Conservation (phyloP, 2,888 invertebrate species). For the Pseudococcus jackbeardsleyi region DNA sequence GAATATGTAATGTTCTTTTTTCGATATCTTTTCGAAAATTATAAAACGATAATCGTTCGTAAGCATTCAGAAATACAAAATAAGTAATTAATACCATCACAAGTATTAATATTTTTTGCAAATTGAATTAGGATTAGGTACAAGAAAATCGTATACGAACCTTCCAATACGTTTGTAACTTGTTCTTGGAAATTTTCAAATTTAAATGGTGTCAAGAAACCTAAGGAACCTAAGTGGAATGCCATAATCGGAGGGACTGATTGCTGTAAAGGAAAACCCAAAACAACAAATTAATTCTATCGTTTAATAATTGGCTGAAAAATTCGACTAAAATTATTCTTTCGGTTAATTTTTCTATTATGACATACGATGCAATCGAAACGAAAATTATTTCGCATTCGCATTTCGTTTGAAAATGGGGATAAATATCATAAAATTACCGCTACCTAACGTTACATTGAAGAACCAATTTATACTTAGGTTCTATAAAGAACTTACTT, state of each 20-base stretch:
- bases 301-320: background rate
- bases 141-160: slow-evolving; percentile 71
- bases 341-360: background rate
- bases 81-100: too few relatives aligned
- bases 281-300: slow-evolving; percentile 5
- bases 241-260: slow-evolving; percentile 99
- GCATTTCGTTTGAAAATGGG: background rate
- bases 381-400: background rate
- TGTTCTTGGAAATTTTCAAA: slow-evolving; percentile 95
- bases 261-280: slow-evolving; percentile 75
- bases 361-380: background rate
- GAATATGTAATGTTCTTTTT: too few relatives aligned
- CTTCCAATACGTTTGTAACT: slow-evolving; percentile 94
- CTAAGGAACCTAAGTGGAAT: slow-evolving; percentile 95
- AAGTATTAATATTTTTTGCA: too few relatives aligned
- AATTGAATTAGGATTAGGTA: too few relatives aligned
- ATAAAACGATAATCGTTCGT: too few relatives aligned
- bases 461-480: background rate
- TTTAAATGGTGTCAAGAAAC: slow-evolving; percentile 95
- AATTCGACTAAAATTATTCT: too few relatives aligned
- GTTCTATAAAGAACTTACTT: slow-evolving; percentile 70
- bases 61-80: too few relatives aligned
- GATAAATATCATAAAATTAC: background rate
- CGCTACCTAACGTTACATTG: background rate
- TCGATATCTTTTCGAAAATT: too few relatives aligned